Conservation (phyloP, 2,888 invertebrate species). For the Actias luna region DNA sequence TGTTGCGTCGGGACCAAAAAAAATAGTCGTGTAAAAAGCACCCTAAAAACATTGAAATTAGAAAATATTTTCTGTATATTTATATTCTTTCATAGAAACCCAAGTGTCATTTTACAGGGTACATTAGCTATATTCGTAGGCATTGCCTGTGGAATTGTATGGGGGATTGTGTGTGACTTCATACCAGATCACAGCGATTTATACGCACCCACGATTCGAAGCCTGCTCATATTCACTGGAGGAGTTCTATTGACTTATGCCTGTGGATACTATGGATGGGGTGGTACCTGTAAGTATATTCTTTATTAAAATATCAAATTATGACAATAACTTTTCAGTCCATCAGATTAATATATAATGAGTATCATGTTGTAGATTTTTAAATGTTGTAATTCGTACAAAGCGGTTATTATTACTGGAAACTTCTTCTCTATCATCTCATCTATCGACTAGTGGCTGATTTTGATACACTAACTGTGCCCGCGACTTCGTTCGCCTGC, state of each 20-base stretch:
- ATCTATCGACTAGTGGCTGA: too few relatives aligned
- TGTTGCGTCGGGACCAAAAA: too few relatives aligned
- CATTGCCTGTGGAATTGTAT: conserved; percentile 60
- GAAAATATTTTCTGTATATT: neutral
- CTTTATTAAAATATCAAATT: neutral
- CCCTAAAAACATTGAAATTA: too few relatives aligned
- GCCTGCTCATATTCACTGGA: conserved; percentile 63
- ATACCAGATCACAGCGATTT: conserved; percentile 66
- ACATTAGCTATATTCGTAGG: conserved; percentile 66
- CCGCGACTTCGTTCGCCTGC: too few relatives aligned
- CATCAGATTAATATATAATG: too few relatives aligned
- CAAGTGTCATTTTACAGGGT: conserved; percentile 48
- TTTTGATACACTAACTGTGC: too few relatives aligned
- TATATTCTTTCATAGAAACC: neutral
- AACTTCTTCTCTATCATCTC: too few relatives aligned
- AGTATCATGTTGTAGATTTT: too few relatives aligned
- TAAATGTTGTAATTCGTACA: too few relatives aligned
- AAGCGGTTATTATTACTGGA: too few relatives aligned
- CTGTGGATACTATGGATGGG: conserved; percentile 65
- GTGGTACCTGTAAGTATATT: conserved; percentile 66
- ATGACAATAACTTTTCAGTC: too few relatives aligned
- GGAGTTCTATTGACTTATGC: conserved; percentile 62
- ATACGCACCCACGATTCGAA: conserved; percentile 66
- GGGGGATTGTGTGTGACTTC: conserved; percentile 65
- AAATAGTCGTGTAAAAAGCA: too few relatives aligned